Percentiles rank a stretch among this genome's conserved stretches.
Conservation (phyloP, 2,888 invertebrate genomes). For the Leptinotarsa peninsularis region DNA sequence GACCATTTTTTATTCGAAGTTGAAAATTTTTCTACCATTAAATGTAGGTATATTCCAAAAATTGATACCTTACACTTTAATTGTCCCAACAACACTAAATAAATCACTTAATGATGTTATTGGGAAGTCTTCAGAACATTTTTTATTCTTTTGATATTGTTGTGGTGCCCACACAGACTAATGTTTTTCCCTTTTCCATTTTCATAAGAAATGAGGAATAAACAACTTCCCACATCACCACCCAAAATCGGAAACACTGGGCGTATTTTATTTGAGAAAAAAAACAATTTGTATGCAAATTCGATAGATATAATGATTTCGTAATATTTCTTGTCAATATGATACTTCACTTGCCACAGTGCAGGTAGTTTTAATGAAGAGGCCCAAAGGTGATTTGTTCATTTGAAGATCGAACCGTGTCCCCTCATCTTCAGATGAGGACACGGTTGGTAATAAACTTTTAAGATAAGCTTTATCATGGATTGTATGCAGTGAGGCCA, state of each 20-base stretch:
- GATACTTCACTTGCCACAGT: not conserved
- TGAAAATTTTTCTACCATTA: too few relatives aligned
- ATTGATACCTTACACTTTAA: too few relatives aligned
- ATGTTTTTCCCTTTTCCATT: constrained; percentile 32
- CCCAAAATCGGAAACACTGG: constrained; percentile 27
- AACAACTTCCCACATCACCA: constrained; percentile 32
- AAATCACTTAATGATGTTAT: too few relatives aligned
- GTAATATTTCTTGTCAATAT: not conserved
- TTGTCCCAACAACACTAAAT: too few relatives aligned
- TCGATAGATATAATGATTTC: not conserved
- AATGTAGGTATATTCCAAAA: too few relatives aligned
- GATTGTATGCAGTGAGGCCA: too few relatives aligned
- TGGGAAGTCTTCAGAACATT: not conserved
- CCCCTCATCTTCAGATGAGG: too few relatives aligned
- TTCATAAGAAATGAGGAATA: constrained; percentile 30
- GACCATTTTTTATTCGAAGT: too few relatives aligned
- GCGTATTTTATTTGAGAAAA: constrained; percentile 18
- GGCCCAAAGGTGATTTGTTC: too few relatives aligned
- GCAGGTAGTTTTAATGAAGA: not conserved
- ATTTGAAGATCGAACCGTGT: too few relatives aligned
- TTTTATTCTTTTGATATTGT: not conserved
- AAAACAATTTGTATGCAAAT: constrained; percentile 29
- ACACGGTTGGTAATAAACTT: too few relatives aligned
- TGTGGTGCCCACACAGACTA: constrained; percentile 17
- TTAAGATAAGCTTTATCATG: too few relatives aligned